phyloP scores from a whole-genome alignment of 2,888 invertebrate genomes.

The Paralinhomoeus sp. region DNA sequence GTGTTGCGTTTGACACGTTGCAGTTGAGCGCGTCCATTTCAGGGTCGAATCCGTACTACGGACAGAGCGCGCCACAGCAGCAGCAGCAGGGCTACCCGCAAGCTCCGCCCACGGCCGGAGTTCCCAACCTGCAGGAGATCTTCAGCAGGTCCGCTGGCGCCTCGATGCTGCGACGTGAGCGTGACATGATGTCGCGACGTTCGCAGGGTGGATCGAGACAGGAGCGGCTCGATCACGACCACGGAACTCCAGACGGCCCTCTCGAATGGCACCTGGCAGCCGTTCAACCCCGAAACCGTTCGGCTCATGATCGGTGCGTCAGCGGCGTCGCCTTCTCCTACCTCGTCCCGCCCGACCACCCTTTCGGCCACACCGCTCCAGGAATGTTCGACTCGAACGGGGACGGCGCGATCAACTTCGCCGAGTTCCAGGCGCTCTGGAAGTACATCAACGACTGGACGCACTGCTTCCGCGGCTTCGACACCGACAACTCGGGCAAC shows the following conservation, averaged over 20 bases:
- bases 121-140: no score
- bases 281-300: constrained; percentile 92
- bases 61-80: no score
- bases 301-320: constrained; percentile 68
- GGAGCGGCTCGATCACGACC: constrained; percentile 61
- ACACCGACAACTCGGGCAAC: constrained; percentile 60
- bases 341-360: no score
- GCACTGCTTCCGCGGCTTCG: constrained; percentile 74
- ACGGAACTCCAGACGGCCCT: constrained; percentile 70
- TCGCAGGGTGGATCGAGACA: constrained; percentile 29
- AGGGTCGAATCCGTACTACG: no score
- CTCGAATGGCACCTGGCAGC: constrained; percentile 83
- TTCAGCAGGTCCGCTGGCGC: no score
- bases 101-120: no score
- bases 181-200: no score
- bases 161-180: no score
- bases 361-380: constrained; percentile 10
- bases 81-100: no score
- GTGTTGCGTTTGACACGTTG: no score
- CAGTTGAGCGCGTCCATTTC: no score
- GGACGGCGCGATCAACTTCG: constrained; percentile 67
- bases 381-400: constrained; percentile 73
- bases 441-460: constrained; percentile 97
- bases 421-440: constrained; percentile 87
- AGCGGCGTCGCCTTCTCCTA: no score